A percentile compares a stretch with the other conserved stretches of the same genome.
phyloP scores from a whole-genome alignment of 2,888 invertebrate genomes.

The Pollenia amentaria region DNA sequence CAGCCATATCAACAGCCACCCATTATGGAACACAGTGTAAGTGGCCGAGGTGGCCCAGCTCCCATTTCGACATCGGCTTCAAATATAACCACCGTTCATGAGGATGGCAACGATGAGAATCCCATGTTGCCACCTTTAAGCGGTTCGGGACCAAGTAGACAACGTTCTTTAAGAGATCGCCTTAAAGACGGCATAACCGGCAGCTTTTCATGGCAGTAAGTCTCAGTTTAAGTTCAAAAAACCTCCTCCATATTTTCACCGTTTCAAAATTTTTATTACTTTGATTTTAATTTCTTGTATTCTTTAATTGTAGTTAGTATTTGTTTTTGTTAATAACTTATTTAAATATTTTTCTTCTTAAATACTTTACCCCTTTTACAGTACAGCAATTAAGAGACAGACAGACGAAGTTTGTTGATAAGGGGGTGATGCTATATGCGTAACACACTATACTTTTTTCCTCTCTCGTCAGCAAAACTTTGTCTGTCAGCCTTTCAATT shows the following conservation, averaged over 20 bases:
- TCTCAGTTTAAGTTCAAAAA: conserved; percentile 78
- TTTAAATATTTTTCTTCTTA: no score
- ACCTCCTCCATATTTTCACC: conserved; percentile 32
- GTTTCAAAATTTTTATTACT: conserved; percentile 31
- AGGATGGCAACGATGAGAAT: conserved; percentile 80
- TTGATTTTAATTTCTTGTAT: neutral
- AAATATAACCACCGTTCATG: conserved; percentile 81
- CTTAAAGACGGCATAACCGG: conserved; percentile 92
- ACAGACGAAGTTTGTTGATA: no score
- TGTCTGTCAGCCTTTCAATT: no score
- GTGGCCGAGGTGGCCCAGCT: conserved; percentile 73
- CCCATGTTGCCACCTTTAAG: conserved; percentile 82
- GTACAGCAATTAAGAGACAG: no score
- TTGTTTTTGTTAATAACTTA: neutral
- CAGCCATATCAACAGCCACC: conserved; percentile 76
- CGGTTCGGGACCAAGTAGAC: conserved; percentile 87
- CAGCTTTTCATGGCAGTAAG: conserved; percentile 93
- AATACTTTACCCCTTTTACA: no score
- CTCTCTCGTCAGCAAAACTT: no score
- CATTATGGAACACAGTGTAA: conserved; percentile 80
- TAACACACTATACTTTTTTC: no score
- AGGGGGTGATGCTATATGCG: no score
- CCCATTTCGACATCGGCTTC: conserved; percentile 81
- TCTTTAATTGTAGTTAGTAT: conserved; percentile 40
- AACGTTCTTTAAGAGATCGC: conserved; percentile 91